phyloP scores from a whole-genome alignment of 2,113 vertebrate genomes.

The Sinocyclocheilus rhinocerous region DNA sequence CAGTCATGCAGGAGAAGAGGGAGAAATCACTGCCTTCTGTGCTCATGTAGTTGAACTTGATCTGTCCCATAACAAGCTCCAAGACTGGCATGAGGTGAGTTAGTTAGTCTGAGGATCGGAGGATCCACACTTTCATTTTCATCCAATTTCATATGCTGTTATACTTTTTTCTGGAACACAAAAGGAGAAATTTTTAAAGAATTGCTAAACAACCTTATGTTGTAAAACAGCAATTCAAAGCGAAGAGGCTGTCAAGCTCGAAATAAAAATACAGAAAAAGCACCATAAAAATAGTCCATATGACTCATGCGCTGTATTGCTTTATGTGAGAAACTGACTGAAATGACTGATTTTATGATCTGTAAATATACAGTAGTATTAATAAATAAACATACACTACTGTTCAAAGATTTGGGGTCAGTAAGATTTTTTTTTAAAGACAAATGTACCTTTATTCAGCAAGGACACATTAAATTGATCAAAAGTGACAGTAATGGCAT shows the following conservation, averaged over 20 bases:
- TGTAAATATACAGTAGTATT: not conserved
- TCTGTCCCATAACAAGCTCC: slow-evolving; percentile 93
- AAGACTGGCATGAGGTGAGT: slow-evolving; percentile 93
- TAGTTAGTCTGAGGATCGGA: not conserved
- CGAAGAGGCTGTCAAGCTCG: not conserved
- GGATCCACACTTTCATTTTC: not conserved
- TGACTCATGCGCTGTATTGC: not conserved
- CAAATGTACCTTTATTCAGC: not conserved
- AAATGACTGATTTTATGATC: not conserved
- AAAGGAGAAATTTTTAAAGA: not conserved
- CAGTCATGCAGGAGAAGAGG: slow-evolving; percentile 88
- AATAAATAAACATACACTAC: too few species aligned
- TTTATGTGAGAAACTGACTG: not conserved
- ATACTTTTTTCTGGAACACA: not conserved
- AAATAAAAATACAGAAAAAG: not conserved
- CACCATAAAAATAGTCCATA: not conserved
- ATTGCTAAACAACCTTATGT: not conserved
- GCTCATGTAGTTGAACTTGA: slow-evolving; percentile 95
- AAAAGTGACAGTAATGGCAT: too few species aligned
- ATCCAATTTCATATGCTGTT: not conserved
- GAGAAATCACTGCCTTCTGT: slow-evolving; percentile 94
- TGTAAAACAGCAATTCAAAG: not conserved
- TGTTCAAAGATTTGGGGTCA: not conserved
- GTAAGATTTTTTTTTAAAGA: not conserved
- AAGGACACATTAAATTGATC: not conserved